A percentile compares a stretch with the other conserved stretches of the same genome.
Conservation (phyloP, 2,113 vertebrate species). For the Chroicocephalus ridibundus region DNA sequence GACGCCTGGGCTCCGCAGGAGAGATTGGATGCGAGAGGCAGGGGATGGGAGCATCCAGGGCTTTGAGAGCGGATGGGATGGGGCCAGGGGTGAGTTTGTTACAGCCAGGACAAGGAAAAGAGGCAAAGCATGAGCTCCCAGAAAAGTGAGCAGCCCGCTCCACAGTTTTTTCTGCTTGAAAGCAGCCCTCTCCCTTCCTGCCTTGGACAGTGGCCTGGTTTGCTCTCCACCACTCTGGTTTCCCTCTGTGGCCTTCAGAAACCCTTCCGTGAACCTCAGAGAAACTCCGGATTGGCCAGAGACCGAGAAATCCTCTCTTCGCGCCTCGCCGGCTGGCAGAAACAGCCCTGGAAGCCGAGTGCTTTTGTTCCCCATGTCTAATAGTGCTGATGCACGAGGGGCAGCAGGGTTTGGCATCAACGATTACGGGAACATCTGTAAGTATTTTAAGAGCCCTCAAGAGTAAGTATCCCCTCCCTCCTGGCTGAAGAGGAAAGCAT, state of each 20-base stretch:
- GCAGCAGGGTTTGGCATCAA: not conserved
- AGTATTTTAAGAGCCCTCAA: not conserved
- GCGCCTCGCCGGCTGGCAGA: accelerated
- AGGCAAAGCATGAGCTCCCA: not conserved
- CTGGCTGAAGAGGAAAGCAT: not conserved
- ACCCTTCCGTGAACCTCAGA: not conserved
- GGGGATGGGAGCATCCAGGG: not conserved
- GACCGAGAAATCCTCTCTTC: not conserved
- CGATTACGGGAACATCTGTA: accelerated
- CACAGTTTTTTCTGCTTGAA: not conserved
- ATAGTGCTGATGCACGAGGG: not conserved
- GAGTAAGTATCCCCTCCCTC: not conserved
- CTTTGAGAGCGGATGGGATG: accelerated
- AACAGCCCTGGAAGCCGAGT: accelerated
- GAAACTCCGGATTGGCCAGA: not conserved
- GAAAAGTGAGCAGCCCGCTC: too few species aligned
- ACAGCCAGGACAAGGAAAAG: not conserved
- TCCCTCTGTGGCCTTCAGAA: not conserved
- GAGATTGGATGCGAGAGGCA: not conserved
- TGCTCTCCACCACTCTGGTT: not conserved
- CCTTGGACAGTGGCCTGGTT: not conserved
- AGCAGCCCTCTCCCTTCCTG: not conserved
- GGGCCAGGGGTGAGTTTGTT: too few species aligned
- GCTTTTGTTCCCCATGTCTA: accelerated
- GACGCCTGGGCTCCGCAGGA: not conserved